Evolutionary conservation across 2,797 vertebrate species (phyloP).

Genomic region (Echeneis naucrates): DNA sequence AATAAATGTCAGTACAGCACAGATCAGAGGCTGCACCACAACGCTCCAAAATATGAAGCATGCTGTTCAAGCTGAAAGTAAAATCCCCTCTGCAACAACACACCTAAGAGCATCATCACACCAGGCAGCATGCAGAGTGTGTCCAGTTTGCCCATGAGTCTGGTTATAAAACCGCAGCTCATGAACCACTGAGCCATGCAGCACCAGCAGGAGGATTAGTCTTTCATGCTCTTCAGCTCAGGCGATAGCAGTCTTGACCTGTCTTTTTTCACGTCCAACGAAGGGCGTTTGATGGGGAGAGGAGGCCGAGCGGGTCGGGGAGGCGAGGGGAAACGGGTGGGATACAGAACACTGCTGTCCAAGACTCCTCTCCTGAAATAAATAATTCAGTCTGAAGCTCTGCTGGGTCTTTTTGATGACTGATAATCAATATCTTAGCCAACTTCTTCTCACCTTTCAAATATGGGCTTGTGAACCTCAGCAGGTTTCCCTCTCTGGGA

Average conservation of each 20-base stretch:
- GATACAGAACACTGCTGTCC: slow-evolving; percentile 80
- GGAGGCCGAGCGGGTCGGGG: slow-evolving; percentile 64
- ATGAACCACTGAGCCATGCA: slow-evolving; percentile 64
- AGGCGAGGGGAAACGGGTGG: slow-evolving; percentile 72
- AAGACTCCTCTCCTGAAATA: slow-evolving; percentile 80
- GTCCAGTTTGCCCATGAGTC: slow-evolving; percentile 26
- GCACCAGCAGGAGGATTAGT: slow-evolving; percentile 3
- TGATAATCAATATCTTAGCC: background rate
- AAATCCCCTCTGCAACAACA: slow-evolving; percentile 23
- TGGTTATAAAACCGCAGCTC: slow-evolving; percentile 30
- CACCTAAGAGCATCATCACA: slow-evolving; percentile 35
- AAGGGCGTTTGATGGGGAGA: slow-evolving; percentile 64
- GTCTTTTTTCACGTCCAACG: slow-evolving; percentile 74
- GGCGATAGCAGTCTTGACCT: slow-evolving; percentile 73
- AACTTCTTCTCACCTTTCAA: slow-evolving; percentile 79
- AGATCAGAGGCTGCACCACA: slow-evolving; percentile 24
- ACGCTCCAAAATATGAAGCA: background rate
- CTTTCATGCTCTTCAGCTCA: slow-evolving; percentile 16
- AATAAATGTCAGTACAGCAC: slow-evolving; percentile 60
- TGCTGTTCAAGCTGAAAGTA: slow-evolving; percentile 11
- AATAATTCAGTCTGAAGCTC: slow-evolving; percentile 52
- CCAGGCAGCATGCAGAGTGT: slow-evolving; percentile 56
- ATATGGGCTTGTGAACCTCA: slow-evolving; percentile 55
- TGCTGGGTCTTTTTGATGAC: background rate
- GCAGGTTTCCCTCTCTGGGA: slow-evolving; percentile 47